Conservation (phyloP, 1,140 invertebrate species). For the Cotesia glomerata region DNA sequence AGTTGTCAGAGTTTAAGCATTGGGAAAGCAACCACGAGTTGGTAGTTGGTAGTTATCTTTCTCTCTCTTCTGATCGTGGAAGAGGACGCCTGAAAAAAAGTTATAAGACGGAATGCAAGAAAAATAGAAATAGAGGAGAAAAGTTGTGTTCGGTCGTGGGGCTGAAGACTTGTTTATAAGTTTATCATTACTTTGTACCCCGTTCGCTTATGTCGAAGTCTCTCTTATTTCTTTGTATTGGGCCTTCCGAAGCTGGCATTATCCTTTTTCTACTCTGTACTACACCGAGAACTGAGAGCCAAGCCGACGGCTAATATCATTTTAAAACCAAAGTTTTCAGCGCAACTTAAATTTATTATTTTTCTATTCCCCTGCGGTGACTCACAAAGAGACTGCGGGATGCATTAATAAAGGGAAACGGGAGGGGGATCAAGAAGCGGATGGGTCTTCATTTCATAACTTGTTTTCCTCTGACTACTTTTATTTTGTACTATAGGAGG, state of each 20-base stretch:
- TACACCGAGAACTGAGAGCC: background rate
- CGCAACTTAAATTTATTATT: conserved; percentile 55
- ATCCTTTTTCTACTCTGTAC: conserved; percentile 10
- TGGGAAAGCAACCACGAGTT: conserved; percentile 11
- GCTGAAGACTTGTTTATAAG: conserved; percentile 45
- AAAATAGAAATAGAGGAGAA: conserved; percentile 11
- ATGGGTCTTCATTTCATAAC: background rate
- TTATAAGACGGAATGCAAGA: background rate
- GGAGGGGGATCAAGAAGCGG: background rate
- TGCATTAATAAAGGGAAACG: background rate
- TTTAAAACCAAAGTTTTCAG: conserved; percentile 57
- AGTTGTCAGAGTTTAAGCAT: conserved; percentile 24
- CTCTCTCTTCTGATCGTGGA: too few species aligned
- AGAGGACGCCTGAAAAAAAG: background rate
- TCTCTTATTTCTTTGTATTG: conserved; percentile 6
- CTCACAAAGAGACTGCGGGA: conserved; percentile 1
- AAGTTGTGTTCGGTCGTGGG: conserved; percentile 28
- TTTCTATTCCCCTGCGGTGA: conserved; percentile 28
- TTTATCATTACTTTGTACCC: conserved; percentile 53
- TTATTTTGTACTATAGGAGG: background rate
- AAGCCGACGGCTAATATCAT: conserved; percentile 46
- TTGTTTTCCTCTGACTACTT: conserved; percentile 8
- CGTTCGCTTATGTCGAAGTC: conserved; percentile 36
- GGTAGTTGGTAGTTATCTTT: too few species aligned
- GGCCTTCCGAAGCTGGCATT: background rate